Evolutionary conservation across 2,888 invertebrate genomes (phyloP).

Genomic region (Cerastis leucographa): DNA sequence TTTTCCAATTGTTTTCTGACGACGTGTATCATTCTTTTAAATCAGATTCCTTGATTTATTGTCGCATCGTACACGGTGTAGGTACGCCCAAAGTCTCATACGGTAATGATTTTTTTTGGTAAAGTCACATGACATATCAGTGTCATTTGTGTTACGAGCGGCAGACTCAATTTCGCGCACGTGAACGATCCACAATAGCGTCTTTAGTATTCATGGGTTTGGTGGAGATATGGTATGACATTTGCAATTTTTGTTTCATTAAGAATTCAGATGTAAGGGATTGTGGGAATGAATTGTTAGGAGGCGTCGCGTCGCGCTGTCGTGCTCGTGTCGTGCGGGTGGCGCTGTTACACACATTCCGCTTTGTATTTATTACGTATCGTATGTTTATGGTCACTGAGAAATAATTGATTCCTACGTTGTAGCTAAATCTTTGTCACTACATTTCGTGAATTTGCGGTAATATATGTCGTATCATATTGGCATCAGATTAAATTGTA

Average conservation of each 20-base stretch:
- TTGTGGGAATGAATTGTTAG: conserved; percentile 84
- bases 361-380: conserved; percentile 50
- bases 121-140: conserved; percentile 82
- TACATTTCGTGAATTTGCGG: neutral
- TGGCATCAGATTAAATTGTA: neutral
- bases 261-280: conserved; percentile 88
- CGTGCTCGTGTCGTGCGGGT: conserved; percentile 59
- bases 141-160: conserved; percentile 83
- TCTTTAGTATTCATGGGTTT: conserved; percentile 89
- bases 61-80: conserved; percentile 70
- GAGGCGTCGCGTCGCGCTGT: conserved; percentile 57
- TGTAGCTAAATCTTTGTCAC: conserved; percentile 21
- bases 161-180: conserved; percentile 85
- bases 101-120: conserved; percentile 66
- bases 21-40: conserved; percentile 90
- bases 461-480: neutral
- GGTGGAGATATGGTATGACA: conserved; percentile 86
- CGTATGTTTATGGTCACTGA: conserved; percentile 18
- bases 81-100: conserved; percentile 43
- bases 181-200: conserved; percentile 87
- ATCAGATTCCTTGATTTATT: conserved; percentile 87
- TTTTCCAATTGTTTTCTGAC: conserved; percentile 90
- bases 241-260: conserved; percentile 90
- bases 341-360: conserved; percentile 45
- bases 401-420: conserved; percentile 45